Conservation (phyloP, 2,888 invertebrate species). For the Oligia latruncula region DNA sequence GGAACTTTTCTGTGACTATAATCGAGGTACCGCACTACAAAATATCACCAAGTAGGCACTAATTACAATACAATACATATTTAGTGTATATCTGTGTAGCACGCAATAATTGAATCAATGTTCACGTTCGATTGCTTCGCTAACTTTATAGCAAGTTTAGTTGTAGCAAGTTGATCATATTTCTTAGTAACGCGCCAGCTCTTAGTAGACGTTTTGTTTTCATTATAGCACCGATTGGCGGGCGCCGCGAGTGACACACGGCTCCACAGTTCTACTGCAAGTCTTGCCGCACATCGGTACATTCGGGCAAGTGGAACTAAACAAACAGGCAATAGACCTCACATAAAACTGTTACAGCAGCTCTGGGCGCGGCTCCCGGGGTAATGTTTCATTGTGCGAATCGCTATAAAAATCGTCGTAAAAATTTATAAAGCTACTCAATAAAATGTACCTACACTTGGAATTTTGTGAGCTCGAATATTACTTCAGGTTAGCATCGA, state of each 20-base stretch:
- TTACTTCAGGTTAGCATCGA: conserved; percentile 77
- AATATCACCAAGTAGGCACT: background rate
- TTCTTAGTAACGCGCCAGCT: conserved; percentile 63
- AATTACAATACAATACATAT: background rate
- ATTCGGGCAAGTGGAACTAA: conserved; percentile 69
- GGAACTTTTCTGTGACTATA: background rate
- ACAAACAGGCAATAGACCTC: conserved; percentile 73
- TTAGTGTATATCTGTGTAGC: background rate
- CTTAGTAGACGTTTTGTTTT: conserved; percentile 67
- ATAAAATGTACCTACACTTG: conserved; percentile 85
- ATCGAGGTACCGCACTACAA: background rate
- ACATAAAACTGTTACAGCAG: conserved; percentile 78
- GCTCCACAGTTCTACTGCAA: conserved; percentile 37
- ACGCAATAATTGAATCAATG: conserved; percentile 15
- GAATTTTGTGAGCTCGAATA: conserved; percentile 82
- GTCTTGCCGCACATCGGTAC: conserved; percentile 31
- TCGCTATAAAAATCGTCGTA: conserved; percentile 85
- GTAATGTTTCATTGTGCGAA: conserved; percentile 86
- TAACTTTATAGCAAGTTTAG: conserved; percentile 45
- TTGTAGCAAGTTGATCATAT: conserved; percentile 64
- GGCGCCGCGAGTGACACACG: conserved; percentile 60
- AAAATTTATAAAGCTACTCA: conserved; percentile 86
- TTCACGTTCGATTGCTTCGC: conserved; percentile 37
- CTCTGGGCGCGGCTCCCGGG: conserved; percentile 70
- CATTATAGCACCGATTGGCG: conserved; percentile 61